phyloP scores from a whole-genome alignment of 23 tunicate species.

The Oikopleura dioica region DNA sequence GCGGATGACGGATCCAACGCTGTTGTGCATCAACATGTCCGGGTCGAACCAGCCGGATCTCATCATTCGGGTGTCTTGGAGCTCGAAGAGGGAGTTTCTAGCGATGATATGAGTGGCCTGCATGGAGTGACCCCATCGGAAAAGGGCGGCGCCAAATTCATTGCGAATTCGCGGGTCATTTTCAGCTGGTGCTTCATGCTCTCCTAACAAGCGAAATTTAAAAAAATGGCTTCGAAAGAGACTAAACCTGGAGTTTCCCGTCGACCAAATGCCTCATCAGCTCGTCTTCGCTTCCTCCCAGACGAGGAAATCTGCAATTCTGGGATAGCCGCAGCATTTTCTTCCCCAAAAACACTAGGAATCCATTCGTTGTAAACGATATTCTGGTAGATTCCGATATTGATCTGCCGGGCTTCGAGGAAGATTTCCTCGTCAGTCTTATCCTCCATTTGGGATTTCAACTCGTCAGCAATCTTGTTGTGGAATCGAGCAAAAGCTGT shows the following conservation, averaged over 20 bases:
- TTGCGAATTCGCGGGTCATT: conserved; percentile 2
- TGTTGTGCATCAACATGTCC: background rate
- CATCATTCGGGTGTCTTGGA: background rate
- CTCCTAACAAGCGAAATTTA: too few species aligned
- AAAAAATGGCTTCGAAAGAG: too few species aligned
- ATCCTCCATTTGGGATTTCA: background rate
- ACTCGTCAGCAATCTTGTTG: background rate
- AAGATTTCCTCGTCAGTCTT: background rate
- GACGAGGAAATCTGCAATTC: background rate
- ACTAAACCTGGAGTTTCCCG: background rate
- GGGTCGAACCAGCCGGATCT: background rate
- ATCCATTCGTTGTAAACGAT: background rate
- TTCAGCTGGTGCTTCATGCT: background rate
- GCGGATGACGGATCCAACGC: background rate
- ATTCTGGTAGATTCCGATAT: background rate
- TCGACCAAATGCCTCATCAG: background rate
- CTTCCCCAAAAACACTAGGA: background rate
- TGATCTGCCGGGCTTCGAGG: background rate
- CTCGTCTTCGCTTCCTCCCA: background rate
- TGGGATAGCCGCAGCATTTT: background rate
- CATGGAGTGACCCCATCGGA: conserved; percentile 14
- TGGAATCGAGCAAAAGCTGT: background rate
- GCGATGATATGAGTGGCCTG: background rate
- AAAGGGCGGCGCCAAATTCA: conserved; percentile 2
- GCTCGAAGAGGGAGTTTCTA: background rate